Base-by-base conservation (phyloP, 1,140 invertebrate species). In the Linepithema humile region DNA sequence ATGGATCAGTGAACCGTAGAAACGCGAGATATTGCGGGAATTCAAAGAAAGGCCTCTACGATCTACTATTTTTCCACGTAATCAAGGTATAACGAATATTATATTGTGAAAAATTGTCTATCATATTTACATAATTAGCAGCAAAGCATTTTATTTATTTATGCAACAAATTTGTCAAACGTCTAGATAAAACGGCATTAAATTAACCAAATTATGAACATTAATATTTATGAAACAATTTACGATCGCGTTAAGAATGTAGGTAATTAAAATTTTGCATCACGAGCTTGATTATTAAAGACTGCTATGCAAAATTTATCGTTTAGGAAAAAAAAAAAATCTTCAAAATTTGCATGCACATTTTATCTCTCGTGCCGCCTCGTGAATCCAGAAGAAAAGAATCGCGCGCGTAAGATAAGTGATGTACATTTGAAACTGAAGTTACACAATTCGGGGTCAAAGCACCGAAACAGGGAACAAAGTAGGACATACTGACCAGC, bases 401-500 rank as follows among this genome's bases (percentile, higher is more conserved):
- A 67, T 69, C 7, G 29, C 38, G 57, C 10, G 29, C 26, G 38
- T 32, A 20, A 62, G 23, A 75, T 12, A 40, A 20, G 57, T n/a
- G 40, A 4, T 57, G 45, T 43, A 17, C 4, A 53, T 35, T 10
- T 67, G 82, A 74, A 82, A 70, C 32, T 59, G 74, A 88, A 82
- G 85, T 78, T 57, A 38, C 29, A 64, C 59, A 65, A 64, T 59
- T 85, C 48, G 69, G 40, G 70, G 70, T 57, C 67, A 53, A 50
- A 82, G 67, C 20, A 29, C 60, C 82, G 38, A 80, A 86, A 86
- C 29, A 20, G 60, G n/a, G 6, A 38, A n/a, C 4, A 15, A 90
- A 90, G 89, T 90, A 29, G 85, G 87, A 86, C 89, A 82, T 80
- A 73, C 64, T 48, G 55, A 85, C 12, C 67, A 69, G 53, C 45